Evolutionary conservation across 2,113 vertebrate genomes (phyloP), one percentile per base, ranked within the genome.

Genomic region (Percopsis transmontana): DNA sequence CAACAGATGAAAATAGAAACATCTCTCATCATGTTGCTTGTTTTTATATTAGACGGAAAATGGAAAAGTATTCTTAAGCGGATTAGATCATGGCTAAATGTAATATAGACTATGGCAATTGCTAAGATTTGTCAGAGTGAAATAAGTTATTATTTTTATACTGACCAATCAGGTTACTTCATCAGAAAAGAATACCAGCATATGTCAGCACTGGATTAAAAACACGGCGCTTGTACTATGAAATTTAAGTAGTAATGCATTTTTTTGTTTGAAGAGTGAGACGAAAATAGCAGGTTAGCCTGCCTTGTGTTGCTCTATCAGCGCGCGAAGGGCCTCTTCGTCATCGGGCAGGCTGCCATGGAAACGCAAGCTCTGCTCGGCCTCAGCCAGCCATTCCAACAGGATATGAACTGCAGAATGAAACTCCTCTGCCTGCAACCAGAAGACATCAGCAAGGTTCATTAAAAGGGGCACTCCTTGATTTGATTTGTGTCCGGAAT

Each of bases 381-480:
- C 97, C 85, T 99, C 97, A 8, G 97, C 96, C 77, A 99, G 89
- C 97, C 97, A 99, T 76, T 98, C 97, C 85, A 99, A 76, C 65
- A 99, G 92, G 65, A 95, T 93, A 5, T 98, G 97, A 55, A 99
- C 97, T 14, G 95, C 94, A 0, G 96, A 94, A 86, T 98, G 97
- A 82, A 99, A 99, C 77, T 98, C 96, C 84, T 99, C 97, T 19
- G 96, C 96, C 97, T 99, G 87, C 33, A 69, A 24, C 3, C 15
- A 47, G 40, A 74, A 77, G 9, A 50, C 1, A 62, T 77, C 42
- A 60, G 63, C 68, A 62, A 57, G n/a, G 18, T 7, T 58, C 19
- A 24, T 1, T 18, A 13, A 65, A 39, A 3, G 7, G n/a, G n/a
- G n/a, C n/a, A n/a, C 2, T 11, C 38, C 14, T 8, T 10, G 1